Percentiles rank a stretch among this genome's conserved stretches.
Conservation (phyloP, 1,140 invertebrate species). For the Drosophila arizonae region DNA sequence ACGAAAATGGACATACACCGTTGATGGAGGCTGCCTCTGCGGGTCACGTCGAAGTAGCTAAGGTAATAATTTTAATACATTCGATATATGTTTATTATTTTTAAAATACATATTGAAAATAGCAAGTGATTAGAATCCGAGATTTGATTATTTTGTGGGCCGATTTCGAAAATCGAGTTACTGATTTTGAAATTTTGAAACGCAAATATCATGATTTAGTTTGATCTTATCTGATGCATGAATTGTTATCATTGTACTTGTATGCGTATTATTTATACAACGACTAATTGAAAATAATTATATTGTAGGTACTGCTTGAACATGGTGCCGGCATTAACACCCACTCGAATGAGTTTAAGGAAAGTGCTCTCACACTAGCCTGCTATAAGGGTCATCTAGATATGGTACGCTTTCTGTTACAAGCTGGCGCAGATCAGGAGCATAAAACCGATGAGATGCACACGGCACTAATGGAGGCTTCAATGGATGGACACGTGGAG, state of each 20-base stretch:
- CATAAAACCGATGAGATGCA: slow-evolving; percentile 99
- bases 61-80: slow-evolving; percentile 82
- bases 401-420: slow-evolving; percentile 97
- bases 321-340: slow-evolving; percentile 98
- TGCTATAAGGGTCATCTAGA: slow-evolving; percentile 99
- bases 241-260: background rate
- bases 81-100: background rate
- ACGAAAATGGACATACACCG: slow-evolving; percentile 99
- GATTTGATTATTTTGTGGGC: slow-evolving; percentile 66
- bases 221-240: slow-evolving; percentile 82
- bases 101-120: background rate
- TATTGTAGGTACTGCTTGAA: slow-evolving; percentile 86
- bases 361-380: slow-evolving; percentile 96
- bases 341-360: slow-evolving; percentile 99
- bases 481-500: slow-evolving; percentile 99
- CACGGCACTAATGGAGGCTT: slow-evolving; percentile 99
- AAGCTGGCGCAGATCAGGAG: slow-evolving; percentile 97
- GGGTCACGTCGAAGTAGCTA: slow-evolving; percentile 97
- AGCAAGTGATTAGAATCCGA: slow-evolving; percentile 82
- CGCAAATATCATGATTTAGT: slow-evolving; percentile 63
- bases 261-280: background rate
- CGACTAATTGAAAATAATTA: background rate
- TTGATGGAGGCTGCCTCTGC: slow-evolving; percentile 99
- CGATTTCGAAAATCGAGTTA: slow-evolving; percentile 68
- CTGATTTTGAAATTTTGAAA: slow-evolving; percentile 47